phyloP scores from a whole-genome alignment of 1,140 invertebrate species.

The Lysiphlebus fabarum region DNA sequence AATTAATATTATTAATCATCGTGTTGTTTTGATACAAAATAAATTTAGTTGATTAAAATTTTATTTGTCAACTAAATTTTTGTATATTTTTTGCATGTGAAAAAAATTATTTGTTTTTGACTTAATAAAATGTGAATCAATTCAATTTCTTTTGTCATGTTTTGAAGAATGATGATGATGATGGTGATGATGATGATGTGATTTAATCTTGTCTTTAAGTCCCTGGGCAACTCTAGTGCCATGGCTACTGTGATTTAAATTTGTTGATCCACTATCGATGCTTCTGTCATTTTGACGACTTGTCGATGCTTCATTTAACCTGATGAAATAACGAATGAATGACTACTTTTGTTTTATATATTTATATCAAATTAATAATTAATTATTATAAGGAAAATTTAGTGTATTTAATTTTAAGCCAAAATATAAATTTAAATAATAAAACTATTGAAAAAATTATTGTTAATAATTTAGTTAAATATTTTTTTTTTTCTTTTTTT shows the following conservation, averaged over 20 bases:
- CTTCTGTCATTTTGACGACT: constrained; percentile 48
- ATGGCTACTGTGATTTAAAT: constrained; percentile 33
- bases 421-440: neutral
- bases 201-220: constrained; percentile 45
- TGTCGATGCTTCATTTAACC: constrained; percentile 50
- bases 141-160: constrained; percentile 40
- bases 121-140: neutral
- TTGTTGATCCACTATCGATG: constrained; percentile 33
- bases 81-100: too few species aligned
- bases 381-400: neutral
- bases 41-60: too few species aligned
- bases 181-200: constrained; percentile 43
- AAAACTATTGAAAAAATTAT: too few species aligned
- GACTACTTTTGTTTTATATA: neutral
- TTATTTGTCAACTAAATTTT: too few species aligned
- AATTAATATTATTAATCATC: too few species aligned
- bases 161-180: constrained; percentile 46
- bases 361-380: constrained; percentile 7
- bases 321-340: constrained; percentile 39
- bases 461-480: neutral
- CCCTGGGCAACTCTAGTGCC: constrained; percentile 26
- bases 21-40: too few species aligned
- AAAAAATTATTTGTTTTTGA: neutral
- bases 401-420: too few species aligned
- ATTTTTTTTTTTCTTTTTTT: neutral